Evolutionary conservation across 1,140 invertebrate species (phyloP).

Genomic region (Diachasmimorpha longicaudata): DNA sequence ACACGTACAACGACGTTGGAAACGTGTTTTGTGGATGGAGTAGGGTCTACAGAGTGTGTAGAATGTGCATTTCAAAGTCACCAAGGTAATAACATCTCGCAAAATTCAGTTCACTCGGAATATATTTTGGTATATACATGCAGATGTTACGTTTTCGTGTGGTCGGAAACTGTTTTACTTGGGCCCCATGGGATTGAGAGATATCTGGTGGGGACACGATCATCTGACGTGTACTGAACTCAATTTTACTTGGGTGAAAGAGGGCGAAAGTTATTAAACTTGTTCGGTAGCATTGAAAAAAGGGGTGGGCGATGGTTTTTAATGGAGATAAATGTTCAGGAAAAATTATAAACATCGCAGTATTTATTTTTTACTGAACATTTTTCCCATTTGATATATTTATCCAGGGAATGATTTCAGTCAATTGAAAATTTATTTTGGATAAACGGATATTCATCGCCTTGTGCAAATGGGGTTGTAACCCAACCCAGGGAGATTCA

Average conservation of each 20-base stretch:
- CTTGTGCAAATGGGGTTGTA: not conserved
- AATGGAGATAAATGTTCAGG: too few species aligned
- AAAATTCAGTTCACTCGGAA: conserved; percentile 3
- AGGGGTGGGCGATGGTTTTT: too few species aligned
- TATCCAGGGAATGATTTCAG: not conserved
- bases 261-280: not conserved
- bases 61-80: conserved; percentile 28
- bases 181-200: not conserved
- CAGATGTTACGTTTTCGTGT: not conserved
- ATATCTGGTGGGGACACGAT: not conserved
- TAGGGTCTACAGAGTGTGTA: not conserved
- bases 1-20: conserved; percentile 8
- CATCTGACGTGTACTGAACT: not conserved
- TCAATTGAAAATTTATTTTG: not conserved
- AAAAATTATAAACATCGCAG: too few species aligned
- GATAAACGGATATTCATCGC: not conserved
- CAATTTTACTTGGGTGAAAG: not conserved
- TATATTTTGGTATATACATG: conserved; percentile 4
- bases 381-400: too few species aligned
- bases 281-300: too few species aligned
- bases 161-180: not conserved
- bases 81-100: conserved; percentile 22
- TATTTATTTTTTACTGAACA: too few species aligned
- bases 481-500: not conserved
- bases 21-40: conserved; percentile 18